These are phyloP conservation scores for Plemyria rubiginata DNA, from an alignment of 2,888 invertebrate genomes.

Conservation along the genomic window DNA sequence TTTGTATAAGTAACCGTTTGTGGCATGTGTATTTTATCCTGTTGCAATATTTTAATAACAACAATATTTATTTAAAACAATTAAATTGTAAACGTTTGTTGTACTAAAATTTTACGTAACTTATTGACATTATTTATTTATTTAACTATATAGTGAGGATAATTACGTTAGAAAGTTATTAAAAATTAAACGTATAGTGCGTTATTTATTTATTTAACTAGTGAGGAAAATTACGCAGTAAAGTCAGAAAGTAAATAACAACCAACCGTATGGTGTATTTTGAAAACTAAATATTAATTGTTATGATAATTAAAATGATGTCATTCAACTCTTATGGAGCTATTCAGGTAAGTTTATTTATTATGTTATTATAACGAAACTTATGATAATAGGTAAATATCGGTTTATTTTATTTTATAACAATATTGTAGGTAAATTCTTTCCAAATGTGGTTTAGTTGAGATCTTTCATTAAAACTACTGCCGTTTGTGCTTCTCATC, in stretches of 20 bases:
- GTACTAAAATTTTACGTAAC: neutral
- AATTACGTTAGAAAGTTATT: no score
- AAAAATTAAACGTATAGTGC: no score
- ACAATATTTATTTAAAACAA: neutral
- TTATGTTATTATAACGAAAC: no score
- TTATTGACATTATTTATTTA: no score
- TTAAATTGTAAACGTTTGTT: neutral
- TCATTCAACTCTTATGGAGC: constrained; percentile 30
- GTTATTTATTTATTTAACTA: neutral
- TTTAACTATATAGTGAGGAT: neutral
- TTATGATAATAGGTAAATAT: no score
- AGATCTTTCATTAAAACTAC: no score
- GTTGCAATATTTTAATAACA: neutral
- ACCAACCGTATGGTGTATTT: neutral
- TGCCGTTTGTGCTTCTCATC: no score
- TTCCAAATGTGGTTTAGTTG: no score
- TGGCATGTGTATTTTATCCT: constrained; percentile 5
- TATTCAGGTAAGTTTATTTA: constrained; percentile 28
- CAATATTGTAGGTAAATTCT: no score
- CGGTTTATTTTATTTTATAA: no score
- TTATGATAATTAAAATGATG: constrained; percentile 22
- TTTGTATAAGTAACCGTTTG: neutral
- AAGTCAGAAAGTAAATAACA: neutral
- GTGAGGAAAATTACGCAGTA: neutral
- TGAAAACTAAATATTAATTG: neutral